Percentiles rank a stretch among this genome's conserved stretches.
Evolutionary conservation across 2,888 invertebrate species (phyloP).

Genomic region (Leucophora obtusa): DNA sequence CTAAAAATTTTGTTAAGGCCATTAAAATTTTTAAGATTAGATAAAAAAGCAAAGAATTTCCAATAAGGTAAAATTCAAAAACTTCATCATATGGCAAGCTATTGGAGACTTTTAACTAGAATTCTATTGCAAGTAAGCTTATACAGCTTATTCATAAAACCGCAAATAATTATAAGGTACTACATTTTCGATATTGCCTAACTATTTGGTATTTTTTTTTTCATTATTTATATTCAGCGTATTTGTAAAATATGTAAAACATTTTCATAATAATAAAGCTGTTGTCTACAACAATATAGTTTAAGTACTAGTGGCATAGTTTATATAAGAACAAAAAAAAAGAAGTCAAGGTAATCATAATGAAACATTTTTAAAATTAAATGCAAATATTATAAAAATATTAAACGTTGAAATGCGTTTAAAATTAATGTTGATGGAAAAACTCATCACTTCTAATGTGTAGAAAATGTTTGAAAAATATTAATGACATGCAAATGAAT

Average conservation of each 20-base stretch:
- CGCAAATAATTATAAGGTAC: not conserved
- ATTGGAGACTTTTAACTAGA: no score
- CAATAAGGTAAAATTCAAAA: no score
- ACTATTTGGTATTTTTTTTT: not conserved
- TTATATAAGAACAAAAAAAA: not conserved
- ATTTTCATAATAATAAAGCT: constrained; percentile 1
- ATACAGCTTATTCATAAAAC: no score
- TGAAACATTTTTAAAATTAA: not conserved
- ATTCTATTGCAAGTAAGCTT: no score
- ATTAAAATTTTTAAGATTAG: no score
- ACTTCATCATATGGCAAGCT: no score
- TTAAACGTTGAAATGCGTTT: not conserved
- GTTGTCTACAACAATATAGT: constrained; percentile 12
- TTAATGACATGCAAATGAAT: no score
- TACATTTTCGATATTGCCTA: not conserved
- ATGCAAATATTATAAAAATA: not conserved
- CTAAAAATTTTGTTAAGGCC: no score
- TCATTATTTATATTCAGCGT: not conserved
- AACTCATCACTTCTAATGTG: no score
- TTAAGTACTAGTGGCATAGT: constrained; percentile 14
- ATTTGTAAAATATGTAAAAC: constrained; percentile 12
- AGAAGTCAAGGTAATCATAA: constrained; percentile 22
- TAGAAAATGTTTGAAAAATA: not conserved
- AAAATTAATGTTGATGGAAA: not conserved
- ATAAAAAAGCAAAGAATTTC: no score